These are phyloP conservation scores for Megaleporinus macrocephalus DNA, from an alignment of 2,113 vertebrate genomes.

Conservation along the genomic window DNA sequence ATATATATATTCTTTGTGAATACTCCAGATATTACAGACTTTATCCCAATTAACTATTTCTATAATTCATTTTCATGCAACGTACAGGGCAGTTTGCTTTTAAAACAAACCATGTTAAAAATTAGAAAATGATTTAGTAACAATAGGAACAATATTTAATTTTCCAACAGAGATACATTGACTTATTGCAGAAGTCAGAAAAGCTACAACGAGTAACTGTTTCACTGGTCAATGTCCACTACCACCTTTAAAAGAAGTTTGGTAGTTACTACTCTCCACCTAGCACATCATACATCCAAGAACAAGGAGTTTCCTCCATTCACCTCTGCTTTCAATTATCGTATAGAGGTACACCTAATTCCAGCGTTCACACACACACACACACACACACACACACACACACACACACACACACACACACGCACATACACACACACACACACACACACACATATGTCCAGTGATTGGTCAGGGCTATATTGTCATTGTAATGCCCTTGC, in stretches of 20 bases:
- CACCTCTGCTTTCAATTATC: slow-evolving; percentile 40
- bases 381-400: slow-evolving; percentile 7
- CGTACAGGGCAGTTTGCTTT: too few relatives aligned
- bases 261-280: slow-evolving; percentile 9
- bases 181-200: not conserved
- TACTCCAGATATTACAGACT: too few relatives aligned
- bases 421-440: too few relatives aligned
- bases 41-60: too few relatives aligned
- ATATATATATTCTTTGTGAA: too few relatives aligned
- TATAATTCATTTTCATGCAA: too few relatives aligned
- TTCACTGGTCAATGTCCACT: slow-evolving; percentile 7
- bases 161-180: not conserved
- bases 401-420: not conserved
- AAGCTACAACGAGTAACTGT: not conserved
- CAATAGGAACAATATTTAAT: too few relatives aligned
- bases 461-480: slow-evolving; percentile 22
- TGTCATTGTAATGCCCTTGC: slow-evolving; percentile 6
- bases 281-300: slow-evolving; percentile 20
- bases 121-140: too few relatives aligned
- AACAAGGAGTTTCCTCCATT: slow-evolving; percentile 4
- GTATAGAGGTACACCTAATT: slow-evolving; percentile 13
- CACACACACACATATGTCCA: not conserved
- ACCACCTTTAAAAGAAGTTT: not conserved
- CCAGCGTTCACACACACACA: slow-evolving; percentile 14
- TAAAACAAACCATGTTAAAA: too few relatives aligned